These are phyloP conservation scores for Diplodus puntazzo DNA, from an alignment of 2,797 vertebrate species.

Conservation along the genomic window DNA sequence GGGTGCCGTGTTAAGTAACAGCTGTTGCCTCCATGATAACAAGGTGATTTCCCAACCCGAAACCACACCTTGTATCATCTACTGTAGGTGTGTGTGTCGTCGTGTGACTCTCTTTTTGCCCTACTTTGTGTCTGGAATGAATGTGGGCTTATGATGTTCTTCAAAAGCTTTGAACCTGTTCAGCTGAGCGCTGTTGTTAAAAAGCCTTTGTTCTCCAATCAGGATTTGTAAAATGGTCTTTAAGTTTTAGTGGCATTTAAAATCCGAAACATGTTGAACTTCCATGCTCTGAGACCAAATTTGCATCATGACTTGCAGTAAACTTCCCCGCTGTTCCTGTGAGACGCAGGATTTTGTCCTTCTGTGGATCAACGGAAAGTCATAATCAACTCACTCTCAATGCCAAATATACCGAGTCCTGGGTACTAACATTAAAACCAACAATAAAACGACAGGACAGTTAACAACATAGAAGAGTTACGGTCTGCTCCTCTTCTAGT, in stretches of 20 bases:
- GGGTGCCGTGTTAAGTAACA: conserved; percentile 63
- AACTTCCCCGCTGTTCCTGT: conserved; percentile 1
- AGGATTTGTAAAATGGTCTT: conserved; percentile 29
- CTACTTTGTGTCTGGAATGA: conserved; percentile 56
- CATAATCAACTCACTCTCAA: not conserved
- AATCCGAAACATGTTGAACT: conserved; percentile 22
- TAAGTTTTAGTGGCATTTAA: conserved; percentile 13
- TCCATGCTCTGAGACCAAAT: not conserved
- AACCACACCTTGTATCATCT: conserved; percentile 64
- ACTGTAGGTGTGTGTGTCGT: conserved; percentile 6
- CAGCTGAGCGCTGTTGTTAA: conserved; percentile 21
- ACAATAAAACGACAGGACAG: not conserved
- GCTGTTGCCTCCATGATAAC: conserved; percentile 59
- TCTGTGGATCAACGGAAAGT: not conserved
- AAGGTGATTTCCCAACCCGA: conserved; percentile 78
- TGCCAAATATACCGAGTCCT: not conserved
- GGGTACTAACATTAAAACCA: not conserved
- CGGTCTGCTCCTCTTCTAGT: not conserved
- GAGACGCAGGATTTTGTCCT: not conserved
- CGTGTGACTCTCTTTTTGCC: conserved; percentile 21
- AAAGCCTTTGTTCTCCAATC: conserved; percentile 58
- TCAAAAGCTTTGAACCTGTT: conserved; percentile 27
- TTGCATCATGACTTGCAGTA: not conserved
- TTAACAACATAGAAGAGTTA: not conserved
- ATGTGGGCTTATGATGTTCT: conserved; percentile 37